Base-by-base conservation (phyloP, 1,140 invertebrate genomes). In the Dysdera silvatica region DNA sequence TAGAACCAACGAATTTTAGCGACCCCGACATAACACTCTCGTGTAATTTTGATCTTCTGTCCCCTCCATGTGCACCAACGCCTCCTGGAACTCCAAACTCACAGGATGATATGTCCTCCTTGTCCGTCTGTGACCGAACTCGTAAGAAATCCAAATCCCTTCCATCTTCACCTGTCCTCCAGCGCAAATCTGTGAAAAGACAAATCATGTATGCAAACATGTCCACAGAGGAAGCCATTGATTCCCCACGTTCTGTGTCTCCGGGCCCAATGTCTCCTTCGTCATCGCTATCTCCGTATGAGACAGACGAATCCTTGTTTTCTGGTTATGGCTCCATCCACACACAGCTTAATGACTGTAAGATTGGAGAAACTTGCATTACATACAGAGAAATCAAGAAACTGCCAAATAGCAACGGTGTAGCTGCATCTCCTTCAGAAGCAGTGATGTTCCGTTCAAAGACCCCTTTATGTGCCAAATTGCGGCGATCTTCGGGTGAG, bases 401-500 rank as follows among this genome's bases (percentile, higher is more conserved):
- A 18, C 33, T 26, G 10, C 12, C 23, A 8, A 37, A 37, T n/a
- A 37, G 10, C 35, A 12, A 55, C 2, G 64, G 51, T 3, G 48
- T 53, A 16, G 53, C 26, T 10, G 35, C 40, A 28, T n/a, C 41
- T 16, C 12, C 66, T 23, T 35, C 35, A 10, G n/a, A 47, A 24
- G n/a, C 10, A 5, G 51, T 54, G 3, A 47, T 41, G 24, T 54
- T 54, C 26, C 37, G 59, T 47, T 31, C 53, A 31, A 63, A 63
- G 16, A 61, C 59, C 8, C 56, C 56, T 26, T 71, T 77, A 0
- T 75, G 75, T 32, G 75, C 74, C 14, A 79, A 73, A 76, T 77
- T 54, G 73, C 78, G 88, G 12, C 79, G 88, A 33, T 88, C 87
- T n/a, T 91, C 88, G 8, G 90, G 88, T 70, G 89, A 92, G 74